Evolutionary conservation across 2,113 vertebrate species (phyloP), one percentile per base, ranked within the genome.

Genomic region (Cavia aperea): DNA sequence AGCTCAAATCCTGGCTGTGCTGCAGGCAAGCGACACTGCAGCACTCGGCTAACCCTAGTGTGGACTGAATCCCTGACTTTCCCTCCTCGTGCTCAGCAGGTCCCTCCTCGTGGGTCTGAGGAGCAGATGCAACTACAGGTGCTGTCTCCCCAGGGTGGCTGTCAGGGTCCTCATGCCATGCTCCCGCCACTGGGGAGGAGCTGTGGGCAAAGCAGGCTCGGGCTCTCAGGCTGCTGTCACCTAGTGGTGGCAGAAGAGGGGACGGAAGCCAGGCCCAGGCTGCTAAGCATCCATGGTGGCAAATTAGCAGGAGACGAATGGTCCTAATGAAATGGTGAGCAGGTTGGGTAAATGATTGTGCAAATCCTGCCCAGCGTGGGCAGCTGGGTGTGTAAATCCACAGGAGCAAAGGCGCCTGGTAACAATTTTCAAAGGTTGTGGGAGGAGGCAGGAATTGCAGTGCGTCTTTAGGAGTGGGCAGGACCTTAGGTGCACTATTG

Each of bases 261-360:
- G 26, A 23, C 14, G 29, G 43, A 33, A 39, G 66, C 26, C 33
- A 26, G 2, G 68, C 18, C 21, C 5, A 70, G 46, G 60, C 19
- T n/a, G n/a, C 24, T 1, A 1, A 19, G 62, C 3, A 2, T 13
- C 77, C 54, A 13, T 3, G 23, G 29, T 10, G 66, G 39, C 33
- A 24, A 54, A 12, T 1, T 0, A 49, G 43, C 1, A 8, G 49
- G 6, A 23, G 73, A 46, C 2, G 3, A 5, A 39, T 0, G 10
- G 63, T 26, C 21, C 8, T 16, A n/a, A 56, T 3, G 36, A 31
- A 29, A 24, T 2, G 31, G 56, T 0, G 4, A 33, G 78, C 14
- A 26, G 23, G 4, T 1, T 0, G 49, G n/a, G 19, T 6, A 19
- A 11, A 11, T 0, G 1, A 4, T 0, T 2, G 33, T 1, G 3